phyloP scores from a whole-genome alignment of 2,113 vertebrate species.

The Poeciliopsis retropinna region DNA sequence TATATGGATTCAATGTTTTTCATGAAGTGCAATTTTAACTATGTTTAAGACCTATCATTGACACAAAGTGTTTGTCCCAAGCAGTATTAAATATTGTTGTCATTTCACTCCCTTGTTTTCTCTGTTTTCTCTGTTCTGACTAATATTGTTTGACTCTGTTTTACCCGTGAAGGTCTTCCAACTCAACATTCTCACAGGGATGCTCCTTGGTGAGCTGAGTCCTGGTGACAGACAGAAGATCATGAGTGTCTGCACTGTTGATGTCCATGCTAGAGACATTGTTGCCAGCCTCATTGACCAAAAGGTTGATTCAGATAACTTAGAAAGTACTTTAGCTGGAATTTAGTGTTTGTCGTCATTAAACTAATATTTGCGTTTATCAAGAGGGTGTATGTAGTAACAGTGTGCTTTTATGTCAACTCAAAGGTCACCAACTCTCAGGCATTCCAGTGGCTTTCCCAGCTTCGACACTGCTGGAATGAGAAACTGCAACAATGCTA shows the following conservation, averaged over 20 bases:
- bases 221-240: constrained; percentile 84
- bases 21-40: not conserved
- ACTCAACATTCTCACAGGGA: constrained; percentile 82
- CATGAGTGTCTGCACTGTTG: constrained; percentile 85
- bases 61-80: not conserved
- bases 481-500: constrained; percentile 76
- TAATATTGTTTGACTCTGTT: not conserved
- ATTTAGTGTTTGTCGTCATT: not conserved
- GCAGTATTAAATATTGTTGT: not conserved
- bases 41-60: constrained; percentile 1
- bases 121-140: not conserved
- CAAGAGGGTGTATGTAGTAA: not conserved
- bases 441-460: constrained; percentile 84
- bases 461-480: constrained; percentile 83
- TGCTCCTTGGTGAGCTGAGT: constrained; percentile 83
- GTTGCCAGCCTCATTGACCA: constrained; percentile 82
- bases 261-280: constrained; percentile 83
- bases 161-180: constrained; percentile 76
- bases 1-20: not conserved
- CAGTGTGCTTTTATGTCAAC: constrained; percentile 1
- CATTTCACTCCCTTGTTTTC: not conserved
- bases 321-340: not conserved
- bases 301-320: constrained; percentile 70
- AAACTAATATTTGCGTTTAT: not conserved
- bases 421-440: constrained; percentile 77